Evolutionary conservation across 2,888 invertebrate genomes (phyloP).

Genomic region (Drosophila niveifrons): DNA sequence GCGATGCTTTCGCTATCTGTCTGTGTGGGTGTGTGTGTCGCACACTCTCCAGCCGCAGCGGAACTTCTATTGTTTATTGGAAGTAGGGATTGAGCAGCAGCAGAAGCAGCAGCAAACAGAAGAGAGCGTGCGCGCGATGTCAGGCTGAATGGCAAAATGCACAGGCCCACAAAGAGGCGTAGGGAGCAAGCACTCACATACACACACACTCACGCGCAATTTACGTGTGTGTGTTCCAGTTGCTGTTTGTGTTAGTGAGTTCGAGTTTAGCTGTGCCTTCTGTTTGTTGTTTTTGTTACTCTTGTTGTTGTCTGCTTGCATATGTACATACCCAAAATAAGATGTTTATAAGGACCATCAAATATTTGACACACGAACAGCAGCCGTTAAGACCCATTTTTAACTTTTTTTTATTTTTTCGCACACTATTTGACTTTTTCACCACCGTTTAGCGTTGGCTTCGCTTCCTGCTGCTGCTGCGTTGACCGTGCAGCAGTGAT

Average conservation of each 20-base stretch:
- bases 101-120: slow-evolving; percentile 19
- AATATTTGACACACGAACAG: slow-evolving; percentile 84
- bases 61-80: slow-evolving; percentile 71
- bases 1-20: slow-evolving; percentile 55
- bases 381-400: slow-evolving; percentile 85
- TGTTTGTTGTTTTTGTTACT: slow-evolving; percentile 14
- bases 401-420: slow-evolving; percentile 26
- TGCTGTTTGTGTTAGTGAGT: slow-evolving; percentile 49
- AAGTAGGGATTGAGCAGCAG: slow-evolving; percentile 50
- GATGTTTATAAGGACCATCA: slow-evolving; percentile 85
- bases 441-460: slow-evolving; percentile 41
- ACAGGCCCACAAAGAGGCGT: slow-evolving; percentile 46
- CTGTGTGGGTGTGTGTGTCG: slow-evolving; percentile 44
- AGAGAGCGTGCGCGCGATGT: slow-evolving; percentile 65
- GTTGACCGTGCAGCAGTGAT: slow-evolving; percentile 29
- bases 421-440: slow-evolving; percentile 36
- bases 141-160: slow-evolving; percentile 34
- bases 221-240: slow-evolving; percentile 60
- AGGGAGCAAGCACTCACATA: slow-evolving; percentile 53
- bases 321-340: slow-evolving; percentile 84
- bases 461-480: slow-evolving; percentile 53
- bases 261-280: slow-evolving; percentile 34
- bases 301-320: slow-evolving; percentile 33
- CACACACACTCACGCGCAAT: slow-evolving; percentile 28
- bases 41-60: slow-evolving; percentile 49